Base-by-base conservation (phyloP, 2,113 vertebrate genomes). In the Chunga burmeisteri region DNA sequence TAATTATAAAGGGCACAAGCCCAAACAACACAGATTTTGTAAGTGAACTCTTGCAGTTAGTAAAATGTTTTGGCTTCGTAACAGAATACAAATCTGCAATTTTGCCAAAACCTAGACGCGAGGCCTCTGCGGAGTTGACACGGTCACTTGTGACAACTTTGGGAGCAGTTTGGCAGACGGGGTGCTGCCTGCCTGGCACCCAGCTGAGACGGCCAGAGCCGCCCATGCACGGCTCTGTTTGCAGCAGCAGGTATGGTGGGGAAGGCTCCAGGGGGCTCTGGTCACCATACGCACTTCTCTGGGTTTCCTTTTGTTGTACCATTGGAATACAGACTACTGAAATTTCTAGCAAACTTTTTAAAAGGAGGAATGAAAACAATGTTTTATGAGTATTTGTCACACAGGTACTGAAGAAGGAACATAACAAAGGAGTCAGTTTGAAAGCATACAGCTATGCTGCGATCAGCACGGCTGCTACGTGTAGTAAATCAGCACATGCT, bases 281-380 rank as follows among this genome's bases (percentile, higher is more conserved):
- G 5, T 26, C 25, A 20, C 16, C 8, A 0, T 2, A 2, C 4
- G 1, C 0, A 0, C 18, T 46, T 34, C 70, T 29, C 59, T 21
- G 14, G 4, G 10, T 3, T 70, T 68, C 53, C 58, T 81, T 67
- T 12, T 22, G 12, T 13, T 52, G 8, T 19, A 58, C 72, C 22
- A 0, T 0, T 61, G 46, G 63, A 21, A 10, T 10, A 10, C 53
- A 81, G 5, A 27, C 25, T 32, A 4, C 16, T 44, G 55, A 29
- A 19, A 16, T 40, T 77, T 49, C 67, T 32, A 36, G 63, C 13
- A 74, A 81, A 30, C 17, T 7, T 70, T 27, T 63, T 30, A 8
- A 75, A 90, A 53, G 0, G 2, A 72, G 61, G 55, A 58, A 26
- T 5, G 23, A 19, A 73, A 88, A 5, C 30, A 15, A 7, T 8